Evolutionary conservation across 2,113 vertebrate genomes (phyloP).

Genomic region (Parotia lawesii): DNA sequence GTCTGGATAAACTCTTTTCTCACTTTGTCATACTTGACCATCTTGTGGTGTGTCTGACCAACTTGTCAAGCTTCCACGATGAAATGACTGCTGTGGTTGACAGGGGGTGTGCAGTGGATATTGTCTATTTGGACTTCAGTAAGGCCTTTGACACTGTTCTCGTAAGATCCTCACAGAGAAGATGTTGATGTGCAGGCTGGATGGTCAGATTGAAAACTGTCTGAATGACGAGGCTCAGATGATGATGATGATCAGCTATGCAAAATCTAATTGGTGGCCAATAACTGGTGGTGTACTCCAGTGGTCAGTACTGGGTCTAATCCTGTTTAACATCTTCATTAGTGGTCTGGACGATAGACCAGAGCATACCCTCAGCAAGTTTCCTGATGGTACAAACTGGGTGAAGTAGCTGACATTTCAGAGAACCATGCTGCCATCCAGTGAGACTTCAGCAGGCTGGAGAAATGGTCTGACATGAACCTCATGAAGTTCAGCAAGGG

Average conservation of each 20-base stretch:
- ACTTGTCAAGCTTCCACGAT: not conserved
- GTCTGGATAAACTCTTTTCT: not conserved
- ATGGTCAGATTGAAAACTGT: not conserved
- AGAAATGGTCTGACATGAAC: not conserved
- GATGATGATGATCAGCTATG: not conserved
- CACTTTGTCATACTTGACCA: not conserved
- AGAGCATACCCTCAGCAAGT: not conserved
- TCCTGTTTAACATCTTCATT: not conserved
- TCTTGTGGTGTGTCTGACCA: not conserved
- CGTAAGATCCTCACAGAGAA: not conserved
- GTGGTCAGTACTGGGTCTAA: not conserved
- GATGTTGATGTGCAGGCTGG: not conserved
- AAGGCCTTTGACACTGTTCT: not conserved
- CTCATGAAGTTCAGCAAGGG: not conserved
- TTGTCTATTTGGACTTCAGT: not conserved
- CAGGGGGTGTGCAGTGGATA: not conserved
- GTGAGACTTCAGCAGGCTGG: not conserved
- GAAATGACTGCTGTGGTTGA: fast-evolving
- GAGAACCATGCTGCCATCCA: not conserved
- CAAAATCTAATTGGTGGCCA: not conserved
- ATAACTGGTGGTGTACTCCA: not conserved
- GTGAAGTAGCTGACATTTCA: not conserved
- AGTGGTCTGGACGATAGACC: no score
- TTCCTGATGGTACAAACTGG: not conserved
- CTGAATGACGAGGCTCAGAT: not conserved